Conservation (phyloP, 1,140 invertebrate species). For the Aporrectodea caliginosa region DNA sequence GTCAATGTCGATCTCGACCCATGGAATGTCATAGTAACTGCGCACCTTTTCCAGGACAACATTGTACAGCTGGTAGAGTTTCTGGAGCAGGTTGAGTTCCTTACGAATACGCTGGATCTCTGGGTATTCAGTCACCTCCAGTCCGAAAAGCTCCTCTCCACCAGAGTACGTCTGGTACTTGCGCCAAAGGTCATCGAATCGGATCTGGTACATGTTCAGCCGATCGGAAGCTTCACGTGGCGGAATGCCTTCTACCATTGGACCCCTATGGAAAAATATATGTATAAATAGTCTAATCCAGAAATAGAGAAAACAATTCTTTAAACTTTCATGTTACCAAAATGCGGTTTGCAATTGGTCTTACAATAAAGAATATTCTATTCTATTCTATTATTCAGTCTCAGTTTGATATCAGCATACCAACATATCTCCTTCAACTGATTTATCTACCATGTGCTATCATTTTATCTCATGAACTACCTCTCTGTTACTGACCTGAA, state of each 20-base stretch:
- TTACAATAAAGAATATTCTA: no score
- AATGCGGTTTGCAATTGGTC: no score
- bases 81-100: slow-evolving; percentile 89
- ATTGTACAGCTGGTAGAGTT: slow-evolving; percentile 93
- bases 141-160: slow-evolving; percentile 89
- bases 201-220: slow-evolving; percentile 84
- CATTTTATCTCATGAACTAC: no score
- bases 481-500: no score
- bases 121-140: slow-evolving; percentile 84
- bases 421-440: no score
- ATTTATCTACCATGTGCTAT: no score
- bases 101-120: slow-evolving; percentile 85
- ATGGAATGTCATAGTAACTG: slow-evolving; percentile 93
- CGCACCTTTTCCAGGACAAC: slow-evolving; percentile 92
- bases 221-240: slow-evolving; percentile 89
- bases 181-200: slow-evolving; percentile 92
- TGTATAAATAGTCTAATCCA: no score
- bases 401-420: no score
- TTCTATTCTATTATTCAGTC: no score
- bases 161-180: slow-evolving; percentile 88
- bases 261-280: no score
- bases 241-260: slow-evolving; percentile 84
- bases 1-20: slow-evolving; percentile 94
- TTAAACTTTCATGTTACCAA: no score
- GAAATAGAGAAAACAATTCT: no score